These are phyloP conservation scores for Rynchops niger DNA, from an alignment of 2,113 vertebrate species.

Conservation along the genomic window DNA sequence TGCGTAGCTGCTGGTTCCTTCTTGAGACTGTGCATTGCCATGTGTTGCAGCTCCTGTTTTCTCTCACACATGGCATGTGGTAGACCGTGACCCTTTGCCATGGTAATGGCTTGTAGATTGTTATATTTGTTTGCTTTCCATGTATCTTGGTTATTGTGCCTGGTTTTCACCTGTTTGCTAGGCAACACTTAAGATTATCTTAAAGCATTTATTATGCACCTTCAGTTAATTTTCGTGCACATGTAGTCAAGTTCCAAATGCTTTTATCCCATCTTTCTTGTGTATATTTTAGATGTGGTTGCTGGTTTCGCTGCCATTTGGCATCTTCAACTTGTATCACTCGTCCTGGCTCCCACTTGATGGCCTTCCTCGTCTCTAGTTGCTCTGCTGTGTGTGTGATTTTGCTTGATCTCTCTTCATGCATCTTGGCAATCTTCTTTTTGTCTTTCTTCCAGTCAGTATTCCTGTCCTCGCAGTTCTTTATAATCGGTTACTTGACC, in stretches of 20 bases:
- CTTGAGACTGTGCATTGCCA: background rate
- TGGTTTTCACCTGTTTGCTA: background rate
- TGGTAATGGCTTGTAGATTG: background rate
- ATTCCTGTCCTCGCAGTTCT: background rate
- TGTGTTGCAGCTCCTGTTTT: background rate
- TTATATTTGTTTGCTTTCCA: background rate
- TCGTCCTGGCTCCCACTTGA: background rate
- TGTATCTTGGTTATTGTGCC: background rate
- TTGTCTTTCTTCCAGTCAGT: background rate
- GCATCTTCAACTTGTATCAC: background rate
- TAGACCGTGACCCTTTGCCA: background rate
- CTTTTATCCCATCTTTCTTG: background rate
- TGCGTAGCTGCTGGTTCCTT: background rate
- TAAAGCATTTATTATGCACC: background rate
- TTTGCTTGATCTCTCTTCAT: background rate
- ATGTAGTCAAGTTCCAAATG: fast-evolving
- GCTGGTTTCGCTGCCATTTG: background rate
- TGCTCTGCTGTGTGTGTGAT: background rate
- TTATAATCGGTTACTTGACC: background rate
- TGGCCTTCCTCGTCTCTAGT: background rate
- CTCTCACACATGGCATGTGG: background rate
- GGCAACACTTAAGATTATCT: background rate
- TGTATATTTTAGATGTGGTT: background rate
- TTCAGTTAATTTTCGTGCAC: background rate
- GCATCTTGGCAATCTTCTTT: background rate